phyloP scores from a whole-genome alignment of 2,888 invertebrate species.

The Parnassius orleans region DNA sequence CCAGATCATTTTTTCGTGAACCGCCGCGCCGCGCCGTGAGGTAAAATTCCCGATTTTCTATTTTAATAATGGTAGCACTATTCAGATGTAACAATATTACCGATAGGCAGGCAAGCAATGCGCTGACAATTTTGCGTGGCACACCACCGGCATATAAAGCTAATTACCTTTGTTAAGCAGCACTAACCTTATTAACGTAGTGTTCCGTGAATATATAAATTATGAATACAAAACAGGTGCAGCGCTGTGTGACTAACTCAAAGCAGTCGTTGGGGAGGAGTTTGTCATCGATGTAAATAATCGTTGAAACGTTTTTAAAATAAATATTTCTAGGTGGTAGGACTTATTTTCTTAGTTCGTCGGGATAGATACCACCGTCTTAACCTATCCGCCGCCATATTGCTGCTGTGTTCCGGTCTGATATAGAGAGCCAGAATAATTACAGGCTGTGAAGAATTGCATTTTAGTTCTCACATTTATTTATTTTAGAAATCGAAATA shows the following conservation, averaged over 20 bases:
- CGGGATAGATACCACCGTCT: no score
- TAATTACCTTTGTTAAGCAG: constrained; percentile 48
- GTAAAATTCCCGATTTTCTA: background rate
- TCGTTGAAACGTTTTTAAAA: no score
- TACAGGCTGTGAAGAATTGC: no score
- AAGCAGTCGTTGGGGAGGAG: background rate
- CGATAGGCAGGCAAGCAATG: constrained; percentile 41
- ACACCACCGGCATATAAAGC: constrained; percentile 48
- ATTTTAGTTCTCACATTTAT: no score
- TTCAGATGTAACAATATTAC: constrained; percentile 46
- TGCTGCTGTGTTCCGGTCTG: no score
- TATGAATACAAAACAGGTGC: constrained; percentile 26
- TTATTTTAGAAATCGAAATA: no score
- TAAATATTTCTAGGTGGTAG: no score
- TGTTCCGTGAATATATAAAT: constrained; percentile 37
- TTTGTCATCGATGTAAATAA: constrained; percentile 4
- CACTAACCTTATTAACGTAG: constrained; percentile 40
- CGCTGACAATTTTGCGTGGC: constrained; percentile 43
- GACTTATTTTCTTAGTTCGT: no score
- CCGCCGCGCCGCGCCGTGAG: no score
- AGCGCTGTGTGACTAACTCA: constrained; percentile 25
- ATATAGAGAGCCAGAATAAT: no score
- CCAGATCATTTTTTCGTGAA: background rate
- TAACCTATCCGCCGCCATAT: no score
- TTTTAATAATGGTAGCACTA: constrained; percentile 27